These are phyloP conservation scores for Catharus bicknelli DNA, from an alignment of 2,113 vertebrate species.

Conservation along the genomic window DNA sequence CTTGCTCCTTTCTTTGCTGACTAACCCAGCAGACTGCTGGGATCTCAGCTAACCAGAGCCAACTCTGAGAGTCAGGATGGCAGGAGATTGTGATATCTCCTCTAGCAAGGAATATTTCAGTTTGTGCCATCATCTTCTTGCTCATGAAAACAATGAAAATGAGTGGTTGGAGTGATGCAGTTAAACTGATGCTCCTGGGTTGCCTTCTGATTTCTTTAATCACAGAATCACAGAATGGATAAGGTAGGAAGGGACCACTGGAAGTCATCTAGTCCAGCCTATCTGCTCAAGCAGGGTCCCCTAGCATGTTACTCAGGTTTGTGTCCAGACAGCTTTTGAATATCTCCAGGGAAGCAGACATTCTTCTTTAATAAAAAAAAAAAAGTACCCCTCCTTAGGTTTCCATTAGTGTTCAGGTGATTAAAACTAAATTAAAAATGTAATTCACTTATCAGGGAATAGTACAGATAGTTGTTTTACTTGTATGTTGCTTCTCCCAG, in stretches of 20 bases:
- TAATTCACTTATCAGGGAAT: neutral
- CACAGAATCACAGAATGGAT: neutral
- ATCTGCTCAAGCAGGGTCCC: neutral
- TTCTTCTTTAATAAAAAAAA: neutral
- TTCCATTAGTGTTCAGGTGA: neutral
- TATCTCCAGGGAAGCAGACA: neutral
- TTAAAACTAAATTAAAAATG: constrained; percentile 1
- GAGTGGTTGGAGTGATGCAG: neutral
- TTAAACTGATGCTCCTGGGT: neutral
- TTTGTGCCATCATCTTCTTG: neutral
- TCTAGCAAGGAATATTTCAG: neutral
- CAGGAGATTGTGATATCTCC: neutral
- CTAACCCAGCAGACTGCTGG: neutral
- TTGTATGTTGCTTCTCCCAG: neutral
- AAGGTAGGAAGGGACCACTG: neutral
- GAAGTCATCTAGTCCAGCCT: neutral
- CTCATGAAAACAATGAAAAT: neutral
- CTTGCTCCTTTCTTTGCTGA: neutral
- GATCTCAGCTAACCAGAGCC: neutral
- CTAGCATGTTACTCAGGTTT: neutral
- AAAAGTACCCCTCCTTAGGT: neutral
- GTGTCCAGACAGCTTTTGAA: neutral
- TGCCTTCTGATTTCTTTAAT: neutral
- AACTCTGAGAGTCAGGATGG: neutral
- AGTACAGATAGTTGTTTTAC: neutral